These are phyloP conservation scores for Thripadectes ignobilis DNA, from an alignment of 2,797 vertebrate genomes.

Conservation along the genomic window DNA sequence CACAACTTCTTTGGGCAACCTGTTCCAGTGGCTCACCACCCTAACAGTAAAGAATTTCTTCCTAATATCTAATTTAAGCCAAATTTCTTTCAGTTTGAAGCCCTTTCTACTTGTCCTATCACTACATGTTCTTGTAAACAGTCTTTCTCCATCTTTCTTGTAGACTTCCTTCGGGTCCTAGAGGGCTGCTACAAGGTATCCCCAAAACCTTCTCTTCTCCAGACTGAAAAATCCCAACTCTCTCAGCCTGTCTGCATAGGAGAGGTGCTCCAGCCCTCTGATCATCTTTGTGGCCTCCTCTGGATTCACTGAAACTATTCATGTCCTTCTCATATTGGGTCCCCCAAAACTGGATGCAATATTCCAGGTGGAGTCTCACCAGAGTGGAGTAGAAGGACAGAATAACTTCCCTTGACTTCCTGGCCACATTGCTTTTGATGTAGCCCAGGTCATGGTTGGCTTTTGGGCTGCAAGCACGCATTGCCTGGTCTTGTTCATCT, in stretches of 20 bases:
- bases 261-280: background rate
- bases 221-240: background rate
- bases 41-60: background rate
- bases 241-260: background rate
- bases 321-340: background rate
- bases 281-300: background rate
- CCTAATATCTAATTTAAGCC: background rate
- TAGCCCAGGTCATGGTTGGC: background rate
- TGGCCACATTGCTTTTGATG: background rate
- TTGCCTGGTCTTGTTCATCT: background rate
- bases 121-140: background rate
- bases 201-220: background rate
- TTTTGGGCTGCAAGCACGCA: background rate
- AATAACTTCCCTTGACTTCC: rapidly evolving
- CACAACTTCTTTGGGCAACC: background rate
- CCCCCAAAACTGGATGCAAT: rapidly evolving
- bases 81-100: background rate
- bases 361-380: background rate
- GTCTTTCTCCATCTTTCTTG: background rate
- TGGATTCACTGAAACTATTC: background rate
- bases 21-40: background rate
- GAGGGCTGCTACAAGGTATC: too few relatives aligned
- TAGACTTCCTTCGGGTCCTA: too few relatives aligned
- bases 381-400: background rate
- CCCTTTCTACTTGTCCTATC: background rate